Conservation (phyloP, 2,888 invertebrate species). For the Agriopis leucophaearia region DNA sequence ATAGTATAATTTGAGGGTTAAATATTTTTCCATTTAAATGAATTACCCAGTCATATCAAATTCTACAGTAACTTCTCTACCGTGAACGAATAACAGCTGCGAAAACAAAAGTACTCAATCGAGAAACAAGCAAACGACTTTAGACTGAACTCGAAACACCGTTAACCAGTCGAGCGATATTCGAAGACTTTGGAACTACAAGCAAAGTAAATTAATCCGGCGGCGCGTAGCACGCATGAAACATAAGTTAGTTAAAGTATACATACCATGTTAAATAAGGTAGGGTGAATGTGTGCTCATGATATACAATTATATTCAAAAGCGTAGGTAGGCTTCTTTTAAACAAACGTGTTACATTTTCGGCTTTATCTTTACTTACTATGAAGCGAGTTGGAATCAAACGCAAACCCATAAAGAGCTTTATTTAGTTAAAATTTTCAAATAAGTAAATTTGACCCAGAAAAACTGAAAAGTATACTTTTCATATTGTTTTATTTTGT, state of each 20-base stretch:
- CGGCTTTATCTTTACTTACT: too few relatives aligned
- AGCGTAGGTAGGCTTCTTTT: too few relatives aligned
- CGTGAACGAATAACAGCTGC: conserved; percentile 16
- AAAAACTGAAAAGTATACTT: too few relatives aligned
- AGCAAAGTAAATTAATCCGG: conserved; percentile 43
- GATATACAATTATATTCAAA: not conserved
- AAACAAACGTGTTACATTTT: too few relatives aligned
- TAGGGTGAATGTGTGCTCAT: not conserved
- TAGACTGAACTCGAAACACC: conserved; percentile 16
- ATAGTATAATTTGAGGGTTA: too few relatives aligned
- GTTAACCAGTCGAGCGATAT: conserved; percentile 23
- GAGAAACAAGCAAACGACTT: conserved; percentile 24
- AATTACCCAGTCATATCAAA: not conserved
- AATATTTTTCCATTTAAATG: not conserved
- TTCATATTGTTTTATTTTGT: too few relatives aligned
- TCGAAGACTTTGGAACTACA: conserved; percentile 39
- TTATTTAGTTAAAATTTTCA: too few relatives aligned
- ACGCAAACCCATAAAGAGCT: too few relatives aligned
- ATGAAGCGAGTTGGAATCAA: too few relatives aligned
- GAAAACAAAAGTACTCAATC: conserved; percentile 9
- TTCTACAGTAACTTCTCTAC: not conserved
- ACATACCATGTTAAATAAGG: conserved; percentile 14
- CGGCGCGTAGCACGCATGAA: conserved; percentile 42
- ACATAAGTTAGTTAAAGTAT: conserved; percentile 39
- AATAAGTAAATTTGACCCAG: too few relatives aligned